Evolutionary conservation across 2,797 vertebrate genomes (phyloP).

Genomic region (Spinibarbus caldwelli): DNA sequence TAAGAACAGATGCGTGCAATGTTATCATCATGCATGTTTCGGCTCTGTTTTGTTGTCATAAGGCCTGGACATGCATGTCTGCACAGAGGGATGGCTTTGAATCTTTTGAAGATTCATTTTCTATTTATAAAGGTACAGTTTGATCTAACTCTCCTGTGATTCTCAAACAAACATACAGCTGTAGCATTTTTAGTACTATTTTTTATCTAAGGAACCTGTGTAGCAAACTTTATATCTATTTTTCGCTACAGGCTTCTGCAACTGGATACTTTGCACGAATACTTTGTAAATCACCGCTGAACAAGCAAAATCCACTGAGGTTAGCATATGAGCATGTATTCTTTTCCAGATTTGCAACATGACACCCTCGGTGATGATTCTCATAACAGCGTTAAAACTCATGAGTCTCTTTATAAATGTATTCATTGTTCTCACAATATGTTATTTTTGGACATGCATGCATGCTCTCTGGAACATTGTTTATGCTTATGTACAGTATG

Average conservation of each 20-base stretch:
- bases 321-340: not conserved
- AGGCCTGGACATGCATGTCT: not conserved
- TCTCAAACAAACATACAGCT: not conserved
- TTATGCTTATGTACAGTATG: conserved; percentile 27
- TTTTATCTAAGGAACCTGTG: not conserved
- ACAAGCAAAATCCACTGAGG: not conserved
- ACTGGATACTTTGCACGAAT: not conserved
- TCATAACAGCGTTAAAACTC: not conserved
- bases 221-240: not conserved
- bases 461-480: not conserved
- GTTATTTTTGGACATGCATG: conserved; percentile 1
- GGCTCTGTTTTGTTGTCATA: not conserved
- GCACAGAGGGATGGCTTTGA: not conserved
- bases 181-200: not conserved
- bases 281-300: not conserved
- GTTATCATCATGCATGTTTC: not conserved
- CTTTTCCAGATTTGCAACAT: not conserved
- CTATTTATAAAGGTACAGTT: conserved; percentile 10
- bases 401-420: not conserved
- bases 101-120: conserved; percentile 1
- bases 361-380: not conserved
- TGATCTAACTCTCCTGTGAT: not conserved
- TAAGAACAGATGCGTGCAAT: not conserved
- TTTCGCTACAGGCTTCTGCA: not conserved
- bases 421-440: not conserved